Conservation (phyloP, 1,140 invertebrate genomes). For the Teleopsis dalmanni region DNA sequence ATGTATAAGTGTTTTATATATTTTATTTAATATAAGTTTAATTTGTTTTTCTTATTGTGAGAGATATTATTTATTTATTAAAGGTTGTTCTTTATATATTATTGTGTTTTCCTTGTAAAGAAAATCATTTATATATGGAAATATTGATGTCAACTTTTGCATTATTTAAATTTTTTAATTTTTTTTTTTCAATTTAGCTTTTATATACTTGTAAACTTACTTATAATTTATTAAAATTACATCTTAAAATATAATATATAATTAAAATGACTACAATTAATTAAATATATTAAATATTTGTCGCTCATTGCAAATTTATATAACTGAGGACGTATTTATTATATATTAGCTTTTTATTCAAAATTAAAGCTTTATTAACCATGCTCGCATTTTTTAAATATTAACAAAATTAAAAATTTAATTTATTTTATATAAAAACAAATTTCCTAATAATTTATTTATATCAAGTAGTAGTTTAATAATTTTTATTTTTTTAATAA, state of each 20-base stretch:
- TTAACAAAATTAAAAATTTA: slow-evolving; percentile 16
- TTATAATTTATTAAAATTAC: background rate
- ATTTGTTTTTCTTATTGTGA: slow-evolving; percentile 1
- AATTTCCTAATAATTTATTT: too few relatives aligned
- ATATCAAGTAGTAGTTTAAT: too few relatives aligned
- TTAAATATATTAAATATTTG: background rate
- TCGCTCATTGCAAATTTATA: slow-evolving; percentile 11
- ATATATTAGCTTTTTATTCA: slow-evolving; percentile 23
- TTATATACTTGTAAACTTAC: slow-evolving; percentile 2
- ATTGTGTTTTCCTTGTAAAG: slow-evolving; percentile 7
- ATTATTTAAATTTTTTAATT: slow-evolving; percentile 1
- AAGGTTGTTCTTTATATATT: slow-evolving; percentile 6
- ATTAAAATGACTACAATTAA: slow-evolving; percentile 6
- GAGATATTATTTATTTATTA: slow-evolving; percentile 2
- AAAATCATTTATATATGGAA: too few relatives aligned
- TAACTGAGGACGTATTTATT: slow-evolving; percentile 14
- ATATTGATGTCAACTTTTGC: slow-evolving; percentile 16
- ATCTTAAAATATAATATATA: slow-evolving; percentile 1
- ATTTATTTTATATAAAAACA: too few relatives aligned
- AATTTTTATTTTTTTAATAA: too few relatives aligned
- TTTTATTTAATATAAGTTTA: slow-evolving; percentile 1
- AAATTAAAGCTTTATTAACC: slow-evolving; percentile 46
- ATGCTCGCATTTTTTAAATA: slow-evolving; percentile 34
- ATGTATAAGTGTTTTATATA: background rate
- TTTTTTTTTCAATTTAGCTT: slow-evolving; percentile 4